These are phyloP conservation scores for Drosophila subsilvestris DNA, from an alignment of 2,888 invertebrate genomes.

Conservation along the genomic window DNA sequence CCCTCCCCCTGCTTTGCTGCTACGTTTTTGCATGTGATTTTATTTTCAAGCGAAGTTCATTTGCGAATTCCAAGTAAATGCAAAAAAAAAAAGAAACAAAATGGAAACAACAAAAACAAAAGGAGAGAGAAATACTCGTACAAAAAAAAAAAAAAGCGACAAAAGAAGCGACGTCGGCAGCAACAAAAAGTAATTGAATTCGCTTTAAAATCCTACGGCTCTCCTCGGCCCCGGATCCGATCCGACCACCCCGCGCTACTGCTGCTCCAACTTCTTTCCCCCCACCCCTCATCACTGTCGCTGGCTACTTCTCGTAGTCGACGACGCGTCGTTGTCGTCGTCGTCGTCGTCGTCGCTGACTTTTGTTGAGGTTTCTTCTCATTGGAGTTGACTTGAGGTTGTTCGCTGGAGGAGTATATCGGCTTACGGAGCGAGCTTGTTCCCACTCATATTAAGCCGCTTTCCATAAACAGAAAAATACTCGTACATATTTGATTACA, in stretches of 20 bases:
- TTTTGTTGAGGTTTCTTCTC: constrained; percentile 38
- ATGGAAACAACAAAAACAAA: constrained; percentile 25
- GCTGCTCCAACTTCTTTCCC: neutral
- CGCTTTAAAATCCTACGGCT: constrained; percentile 72
- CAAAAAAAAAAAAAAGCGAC: constrained; percentile 32
- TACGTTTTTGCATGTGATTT: constrained; percentile 76
- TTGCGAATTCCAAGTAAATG: constrained; percentile 78
- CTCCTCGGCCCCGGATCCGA: constrained; percentile 7
- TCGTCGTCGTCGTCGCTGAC: constrained; percentile 21
- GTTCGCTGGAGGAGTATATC: neutral
- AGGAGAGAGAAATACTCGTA: neutral
- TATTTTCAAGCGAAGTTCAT: constrained; percentile 80
- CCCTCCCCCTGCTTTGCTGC: constrained; percentile 51
- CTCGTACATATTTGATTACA: too few relatives aligned
- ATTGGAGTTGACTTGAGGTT: constrained; percentile 5
- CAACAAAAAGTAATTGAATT: constrained; percentile 79
- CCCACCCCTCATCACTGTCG: neutral
- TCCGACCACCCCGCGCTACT: neutral
- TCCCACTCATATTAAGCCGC: neutral
- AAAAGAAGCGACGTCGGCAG: constrained; percentile 51
- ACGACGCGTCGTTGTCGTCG: neutral
- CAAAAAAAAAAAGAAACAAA: constrained; percentile 48
- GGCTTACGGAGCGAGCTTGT: neutral
- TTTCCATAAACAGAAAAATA: neutral
- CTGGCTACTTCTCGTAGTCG: constrained; percentile 6